Evolutionary conservation across 2,113 vertebrate genomes (phyloP), one percentile per base, ranked within the genome.

Genomic region (Lophochroa leadbeateri): DNA sequence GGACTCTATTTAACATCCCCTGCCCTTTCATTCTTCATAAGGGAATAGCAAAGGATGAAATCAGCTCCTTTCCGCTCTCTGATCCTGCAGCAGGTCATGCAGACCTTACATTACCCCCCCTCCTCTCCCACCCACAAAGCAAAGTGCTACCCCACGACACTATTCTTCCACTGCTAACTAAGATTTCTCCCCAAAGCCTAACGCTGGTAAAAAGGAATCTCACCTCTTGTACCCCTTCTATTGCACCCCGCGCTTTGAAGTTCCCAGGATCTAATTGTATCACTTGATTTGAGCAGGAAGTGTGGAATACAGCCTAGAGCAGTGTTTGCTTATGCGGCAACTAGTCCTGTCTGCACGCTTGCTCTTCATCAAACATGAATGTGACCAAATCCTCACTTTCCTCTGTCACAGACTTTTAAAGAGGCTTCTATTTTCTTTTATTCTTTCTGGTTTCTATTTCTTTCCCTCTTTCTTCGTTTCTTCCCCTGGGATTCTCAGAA

Each of bases 311-410:
- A 37, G 86, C 95, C 96, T 20, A 35, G 20, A 95, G 97, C 97
- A 39, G 75, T 84, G 91, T 97, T 96, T 97, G 95, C 94, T 97
- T 81, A 72, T 0, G 3, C 91, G 86, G 91, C 41, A 95, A 65
- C 90, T 94, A 64, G 1, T 95, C 94, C 79, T 79, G 86, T 80
- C 92, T 57, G 83, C 31, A 1, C 24, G 65, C 93, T 96, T 84
- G 85, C 77, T 97, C 96, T 92, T 97, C 96, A 97, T 97, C 97
- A 97, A 98, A 97, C 97, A 95, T 92, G 97, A 97, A 97, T 97
- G 94, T 92, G 96, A 97, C 97, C 97, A 96, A 98, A 98, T 92
- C 82, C 95, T 96, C 87, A 27, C 89, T 96, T 96, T 95, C 83
- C 77, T 85, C 81, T 31, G 82, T 95, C 97, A 97, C 95, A 92